phyloP scores from a whole-genome alignment of 1,140 invertebrate species.

The Drosophila ironensis region DNA sequence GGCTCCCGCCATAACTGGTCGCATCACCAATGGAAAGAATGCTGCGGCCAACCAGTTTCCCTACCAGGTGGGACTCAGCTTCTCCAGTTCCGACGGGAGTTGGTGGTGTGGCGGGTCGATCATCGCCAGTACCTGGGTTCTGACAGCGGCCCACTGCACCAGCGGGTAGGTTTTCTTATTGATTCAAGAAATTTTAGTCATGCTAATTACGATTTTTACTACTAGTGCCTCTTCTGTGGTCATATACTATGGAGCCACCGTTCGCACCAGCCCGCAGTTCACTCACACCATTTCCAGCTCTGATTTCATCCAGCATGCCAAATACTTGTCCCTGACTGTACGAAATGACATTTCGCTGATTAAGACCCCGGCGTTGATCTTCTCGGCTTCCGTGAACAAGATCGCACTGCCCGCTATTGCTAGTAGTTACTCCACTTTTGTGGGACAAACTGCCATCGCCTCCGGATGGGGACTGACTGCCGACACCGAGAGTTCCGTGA shows the following conservation, averaged over 20 bases:
- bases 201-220: neutral
- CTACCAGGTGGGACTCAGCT: constrained; percentile 82
- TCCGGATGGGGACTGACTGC: constrained; percentile 41
- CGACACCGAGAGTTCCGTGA: constrained; percentile 1
- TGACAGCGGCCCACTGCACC: constrained; percentile 85
- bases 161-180: constrained; percentile 18
- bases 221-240: constrained; percentile 43
- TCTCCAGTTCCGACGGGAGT: constrained; percentile 60
- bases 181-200: constrained; percentile 1
- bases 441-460: constrained; percentile 29
- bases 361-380: constrained; percentile 11
- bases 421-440: constrained; percentile 21
- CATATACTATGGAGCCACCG: constrained; percentile 53
- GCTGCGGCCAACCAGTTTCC: constrained; percentile 82
- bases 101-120: constrained; percentile 85
- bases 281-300: constrained; percentile 20
- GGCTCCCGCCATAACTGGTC: constrained; percentile 33
- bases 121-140: constrained; percentile 82
- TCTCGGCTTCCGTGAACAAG: constrained; percentile 20
- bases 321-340: constrained; percentile 20
- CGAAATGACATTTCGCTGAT: constrained; percentile 42
- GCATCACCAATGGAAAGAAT: constrained; percentile 61
- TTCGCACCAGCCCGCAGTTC: constrained; percentile 24
- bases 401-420: constrained; percentile 19
- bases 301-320: constrained; percentile 40